A percentile compares a stretch with the other conserved stretches of the same genome.
phyloP scores from a whole-genome alignment of 2,888 invertebrate species.

The Nomada flava region DNA sequence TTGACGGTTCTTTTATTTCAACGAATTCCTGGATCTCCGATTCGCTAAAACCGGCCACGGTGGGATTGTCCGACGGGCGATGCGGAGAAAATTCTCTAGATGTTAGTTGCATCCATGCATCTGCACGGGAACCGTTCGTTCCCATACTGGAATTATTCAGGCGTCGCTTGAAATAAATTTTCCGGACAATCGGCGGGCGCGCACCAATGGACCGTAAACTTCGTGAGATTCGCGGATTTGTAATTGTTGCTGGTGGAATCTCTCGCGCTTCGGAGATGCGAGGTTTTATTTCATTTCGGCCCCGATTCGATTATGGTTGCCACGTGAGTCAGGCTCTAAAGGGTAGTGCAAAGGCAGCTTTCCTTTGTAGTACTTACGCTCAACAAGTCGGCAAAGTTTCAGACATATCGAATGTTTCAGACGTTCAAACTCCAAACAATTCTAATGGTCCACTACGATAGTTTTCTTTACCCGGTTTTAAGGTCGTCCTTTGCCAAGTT shows the following conservation, averaged over 20 bases:
- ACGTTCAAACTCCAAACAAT: conserved; percentile 4
- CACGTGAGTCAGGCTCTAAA: background rate
- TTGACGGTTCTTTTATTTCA: conserved; percentile 59
- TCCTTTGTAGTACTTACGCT: background rate
- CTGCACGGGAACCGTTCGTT: conserved; percentile 15
- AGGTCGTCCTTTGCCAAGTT: conserved; percentile 13
- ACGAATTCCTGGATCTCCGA: conserved; percentile 39
- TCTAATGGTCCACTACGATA: background rate
- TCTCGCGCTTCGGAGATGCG: too few relatives aligned
- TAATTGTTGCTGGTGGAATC: too few relatives aligned
- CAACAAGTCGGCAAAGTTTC: conserved; percentile 3
- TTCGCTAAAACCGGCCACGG: conserved; percentile 49
- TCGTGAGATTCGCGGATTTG: too few relatives aligned
- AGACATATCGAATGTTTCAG: conserved; percentile 3
- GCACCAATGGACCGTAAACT: background rate
- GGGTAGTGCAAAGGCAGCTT: background rate
- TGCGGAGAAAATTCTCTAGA: conserved; percentile 48
- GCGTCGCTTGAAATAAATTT: conserved; percentile 26
- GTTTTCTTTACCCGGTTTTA: conserved; percentile 5
- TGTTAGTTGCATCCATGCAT: conserved; percentile 41
- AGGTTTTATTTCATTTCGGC: too few relatives aligned
- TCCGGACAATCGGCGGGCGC: background rate
- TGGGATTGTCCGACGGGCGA: conserved; percentile 38
- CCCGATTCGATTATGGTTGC: too few relatives aligned
- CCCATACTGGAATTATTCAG: conserved; percentile 40